Evolutionary conservation across 2,888 invertebrate genomes (phyloP), one percentile per base, ranked within the genome.

Genomic region (Dicyrtomina minuta): DNA sequence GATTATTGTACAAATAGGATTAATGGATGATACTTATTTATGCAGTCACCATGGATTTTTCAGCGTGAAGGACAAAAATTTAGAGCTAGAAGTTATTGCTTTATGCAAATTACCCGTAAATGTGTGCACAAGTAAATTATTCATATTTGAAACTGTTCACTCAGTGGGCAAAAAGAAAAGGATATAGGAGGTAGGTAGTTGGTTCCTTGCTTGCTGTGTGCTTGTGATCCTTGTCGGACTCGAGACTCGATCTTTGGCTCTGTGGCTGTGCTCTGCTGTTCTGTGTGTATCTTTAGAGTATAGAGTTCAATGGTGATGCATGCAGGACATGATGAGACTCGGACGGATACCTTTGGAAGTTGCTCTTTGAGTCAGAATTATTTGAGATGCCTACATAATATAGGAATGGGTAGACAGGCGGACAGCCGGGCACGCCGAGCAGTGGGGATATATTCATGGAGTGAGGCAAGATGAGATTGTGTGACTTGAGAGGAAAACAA

Each of bases 101-200:
- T 60, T 61, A 61, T 61, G 61, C 61, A 61, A 61, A 61, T 61
- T 43, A 27, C 15, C 12, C 3, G 53, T 24, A 24, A 53, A 53
- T 53, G 53, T 53, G 53, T 26, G 26, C 20, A 53, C 26, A n/a
- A 53, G 26, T 53, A 24, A 53, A 53, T 24, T 20, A 53, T 24
- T 53, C 24, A 24, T 26, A 53, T 12, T 13, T 20, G 26, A 24
- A 24, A 53, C 10, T 10, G 24, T 46, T 17, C 17, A 17, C 17
- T 4, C 13, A 46, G 13, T 43, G 43, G 43, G 46, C 5, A 46
- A 17, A 46, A 17, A 46, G 15, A 46, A 46, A 46, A 46, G n/a
- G n/a, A n/a, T n/a, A n/a, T n/a, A n/a, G n/a, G n/a, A n/a, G n/a
- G n/a, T n/a, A n/a, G n/a, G n/a, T n/a, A n/a, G n/a, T n/a, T n/a